phyloP scores from a whole-genome alignment of 1,140 invertebrate genomes.

The Sitobion miscanthi region DNA sequence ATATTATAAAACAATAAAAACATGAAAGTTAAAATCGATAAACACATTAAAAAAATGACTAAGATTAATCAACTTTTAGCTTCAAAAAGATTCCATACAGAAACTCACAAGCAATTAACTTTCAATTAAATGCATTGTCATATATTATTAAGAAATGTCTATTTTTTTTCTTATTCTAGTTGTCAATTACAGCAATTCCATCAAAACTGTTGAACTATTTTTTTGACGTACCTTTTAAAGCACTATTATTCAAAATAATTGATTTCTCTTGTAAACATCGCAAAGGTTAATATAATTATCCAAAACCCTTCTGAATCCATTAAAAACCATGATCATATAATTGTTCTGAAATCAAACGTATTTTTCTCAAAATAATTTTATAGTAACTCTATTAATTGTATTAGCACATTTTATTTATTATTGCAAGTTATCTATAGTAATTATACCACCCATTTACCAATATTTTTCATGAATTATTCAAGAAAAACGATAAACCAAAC shows the following conservation, averaged over 20 bases:
- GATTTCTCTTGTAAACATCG: background rate
- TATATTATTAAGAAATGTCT: no score
- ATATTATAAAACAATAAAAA: background rate
- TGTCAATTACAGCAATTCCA: constrained; percentile 6
- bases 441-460: background rate
- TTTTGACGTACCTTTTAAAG: background rate
- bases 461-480: background rate
- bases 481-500: background rate
- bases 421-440: background rate
- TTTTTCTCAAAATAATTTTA: background rate
- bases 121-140: background rate
- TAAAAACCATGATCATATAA: background rate
- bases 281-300: background rate
- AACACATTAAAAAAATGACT: background rate
- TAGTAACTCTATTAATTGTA: background rate
- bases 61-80: background rate
- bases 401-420: background rate
- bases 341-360: background rate
- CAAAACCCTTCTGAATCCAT: background rate
- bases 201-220: background rate
- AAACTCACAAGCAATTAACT: background rate
- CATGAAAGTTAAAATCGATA: background rate
- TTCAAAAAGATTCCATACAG: background rate
- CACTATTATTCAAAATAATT: constrained; percentile 17
- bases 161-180: background rate